Base-by-base conservation (phyloP, 2,113 vertebrate species). In the Telmatochromis brichardi region DNA sequence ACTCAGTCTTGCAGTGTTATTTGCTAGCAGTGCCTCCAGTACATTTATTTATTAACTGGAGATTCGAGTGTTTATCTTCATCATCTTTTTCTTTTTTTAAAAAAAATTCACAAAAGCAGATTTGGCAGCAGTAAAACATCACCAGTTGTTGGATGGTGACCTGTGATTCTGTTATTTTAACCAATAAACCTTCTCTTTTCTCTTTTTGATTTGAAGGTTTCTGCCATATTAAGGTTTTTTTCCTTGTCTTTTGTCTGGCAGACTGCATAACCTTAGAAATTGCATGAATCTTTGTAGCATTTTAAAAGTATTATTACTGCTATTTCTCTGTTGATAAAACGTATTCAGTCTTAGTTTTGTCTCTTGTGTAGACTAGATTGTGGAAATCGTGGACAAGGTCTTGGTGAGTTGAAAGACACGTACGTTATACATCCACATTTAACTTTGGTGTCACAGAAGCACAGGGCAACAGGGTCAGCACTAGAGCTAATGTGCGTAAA, bases 391-490 rank as follows among this genome's bases (percentile, higher is more conserved):
- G 6, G 40, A 85, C 68, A 40, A 86, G 68, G 47, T 78, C 17
- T 54, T 5, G 19, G 54, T 23, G 9, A 85, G 47, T 23, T 13
- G 63, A 86, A 60, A 85, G 83, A 84, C 60, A 81, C 76, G 54
- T 80, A 71, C 71, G 21, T 71, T 57, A 85, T 31, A 45, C 47
- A 68, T 55, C 73, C 80, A 78, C 51, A 51, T 87, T 60, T 88
- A 78, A 78, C 35, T 87, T 63, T 51, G 57, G 54, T 65, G 87
- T 90, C 92, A 80, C 40, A 21, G 78, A 50, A 91, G 84, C 57
- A 50, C 3, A 9, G 37, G 23, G 55, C 11, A 50, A 83, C 87
- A 65, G 28, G 85, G 40, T 65, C 55, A 51, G 23, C 23, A 15
- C 81, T 81, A 35, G 33, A 63, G 28, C 58, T 45, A 57, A 63